A percentile compares a stretch with the other conserved stretches of the same genome.
phyloP scores from a whole-genome alignment of 2,888 invertebrate genomes.

The Artemia sinica region DNA sequence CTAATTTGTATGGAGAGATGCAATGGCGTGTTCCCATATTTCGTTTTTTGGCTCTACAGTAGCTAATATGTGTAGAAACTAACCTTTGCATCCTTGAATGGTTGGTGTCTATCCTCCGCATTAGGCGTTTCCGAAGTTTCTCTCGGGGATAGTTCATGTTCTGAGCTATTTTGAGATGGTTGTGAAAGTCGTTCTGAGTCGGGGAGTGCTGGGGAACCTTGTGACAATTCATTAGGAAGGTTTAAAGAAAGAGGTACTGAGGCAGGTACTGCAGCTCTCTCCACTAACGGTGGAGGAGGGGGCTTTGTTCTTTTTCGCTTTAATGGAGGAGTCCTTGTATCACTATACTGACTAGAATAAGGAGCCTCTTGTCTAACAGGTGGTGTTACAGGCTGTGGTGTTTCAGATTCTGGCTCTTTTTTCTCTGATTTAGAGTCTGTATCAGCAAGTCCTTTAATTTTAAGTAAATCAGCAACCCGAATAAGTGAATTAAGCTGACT shows the following conservation, averaged over 20 bases:
- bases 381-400: not conserved
- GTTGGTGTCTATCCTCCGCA: not conserved
- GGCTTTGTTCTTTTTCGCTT: conserved; percentile 10
- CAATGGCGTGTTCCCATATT: too few relatives aligned
- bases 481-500: conserved; percentile 18
- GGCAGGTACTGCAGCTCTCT: conserved; percentile 11
- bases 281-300: conserved; percentile 8
- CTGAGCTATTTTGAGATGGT: not conserved
- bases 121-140: not conserved
- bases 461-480: conserved; percentile 19
- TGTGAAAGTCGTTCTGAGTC: not conserved
- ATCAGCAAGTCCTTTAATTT: conserved; percentile 19
- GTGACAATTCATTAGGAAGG: conserved; percentile 8
- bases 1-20: too few relatives aligned
- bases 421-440: not conserved
- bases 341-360: conserved; percentile 11
- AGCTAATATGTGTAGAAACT: not conserved
- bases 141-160: not conserved
- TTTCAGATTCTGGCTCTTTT: not conserved
- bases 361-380: not conserved
- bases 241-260: conserved; percentile 1
- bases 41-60: too few relatives aligned
- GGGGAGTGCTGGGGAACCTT: not conserved
- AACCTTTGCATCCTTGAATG: not conserved
- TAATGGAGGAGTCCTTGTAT: conserved; percentile 11